A percentile compares a stretch with the other conserved stretches of the same genome.
Conservation (phyloP, 2,113 vertebrate genomes). For the Eubucco bourcierii region DNA sequence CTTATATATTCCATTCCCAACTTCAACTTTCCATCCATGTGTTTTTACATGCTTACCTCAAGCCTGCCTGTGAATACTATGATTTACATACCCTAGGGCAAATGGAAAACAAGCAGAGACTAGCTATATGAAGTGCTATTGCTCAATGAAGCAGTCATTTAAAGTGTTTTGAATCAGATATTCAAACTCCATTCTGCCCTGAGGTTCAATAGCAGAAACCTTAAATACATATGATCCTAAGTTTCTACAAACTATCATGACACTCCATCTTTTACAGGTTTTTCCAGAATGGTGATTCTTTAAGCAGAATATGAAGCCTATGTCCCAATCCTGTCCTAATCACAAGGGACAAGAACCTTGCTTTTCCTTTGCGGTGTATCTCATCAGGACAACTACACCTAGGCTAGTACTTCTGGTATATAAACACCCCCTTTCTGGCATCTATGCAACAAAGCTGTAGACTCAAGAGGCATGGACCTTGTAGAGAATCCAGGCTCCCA, state of each 20-base stretch:
- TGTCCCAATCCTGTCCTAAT: not conserved
- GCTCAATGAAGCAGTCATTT: constrained; percentile 40
- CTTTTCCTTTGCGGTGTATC: not conserved
- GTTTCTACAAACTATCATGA: not conserved
- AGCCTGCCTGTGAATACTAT: constrained; percentile 25
- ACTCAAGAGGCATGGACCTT: not conserved
- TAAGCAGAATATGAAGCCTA: not conserved
- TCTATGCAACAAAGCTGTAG: not conserved
- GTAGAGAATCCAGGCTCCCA: not conserved
- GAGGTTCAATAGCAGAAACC: constrained; percentile 31
- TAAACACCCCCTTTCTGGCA: not conserved
- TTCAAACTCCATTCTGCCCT: constrained; percentile 42
- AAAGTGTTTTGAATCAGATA: constrained; percentile 59
- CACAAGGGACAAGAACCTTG: not conserved
- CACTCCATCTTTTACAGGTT: constrained; percentile 32
- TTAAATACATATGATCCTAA: constrained; percentile 10
- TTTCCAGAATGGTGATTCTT: constrained; percentile 15
- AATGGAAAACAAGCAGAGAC: constrained; percentile 74
- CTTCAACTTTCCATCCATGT: not conserved
- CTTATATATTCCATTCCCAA: not conserved
- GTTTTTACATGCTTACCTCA: constrained; percentile 35
- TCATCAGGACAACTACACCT: not conserved
- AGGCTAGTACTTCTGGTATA: not conserved
- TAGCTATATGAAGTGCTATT: constrained; percentile 36
- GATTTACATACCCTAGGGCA: constrained; percentile 52